phyloP scores from a whole-genome alignment of 2,113 vertebrate genomes.

The Oryzias melastigma region DNA sequence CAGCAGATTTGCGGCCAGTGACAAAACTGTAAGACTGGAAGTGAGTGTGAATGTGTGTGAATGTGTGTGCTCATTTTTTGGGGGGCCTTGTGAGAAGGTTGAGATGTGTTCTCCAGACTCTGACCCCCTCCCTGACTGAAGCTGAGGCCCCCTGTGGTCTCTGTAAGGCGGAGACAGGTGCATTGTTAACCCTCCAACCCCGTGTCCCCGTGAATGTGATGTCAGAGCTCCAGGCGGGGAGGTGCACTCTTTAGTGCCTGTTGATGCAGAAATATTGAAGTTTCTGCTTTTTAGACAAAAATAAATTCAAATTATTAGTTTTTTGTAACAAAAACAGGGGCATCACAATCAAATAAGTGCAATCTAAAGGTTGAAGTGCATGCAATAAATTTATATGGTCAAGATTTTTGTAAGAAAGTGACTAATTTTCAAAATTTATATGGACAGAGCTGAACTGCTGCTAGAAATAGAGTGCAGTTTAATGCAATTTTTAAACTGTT shows the following conservation, averaged over 20 bases:
- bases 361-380: too few relatives aligned
- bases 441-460: too few relatives aligned
- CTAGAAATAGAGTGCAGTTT: too few relatives aligned
- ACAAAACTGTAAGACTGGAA: constrained; percentile 28
- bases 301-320: too few relatives aligned
- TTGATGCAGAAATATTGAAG: constrained; percentile 9
- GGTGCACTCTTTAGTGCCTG: constrained; percentile 1
- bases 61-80: constrained; percentile 32
- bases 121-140: constrained; percentile 25
- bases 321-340: too few relatives aligned
- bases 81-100: constrained; percentile 2
- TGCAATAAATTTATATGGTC: too few relatives aligned
- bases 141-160: constrained; percentile 62
- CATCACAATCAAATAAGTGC: too few relatives aligned
- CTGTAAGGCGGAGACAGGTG: constrained; percentile 71
- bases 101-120: constrained; percentile 38
- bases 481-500: too few relatives aligned
- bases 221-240: constrained; percentile 1
- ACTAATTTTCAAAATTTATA: too few relatives aligned
- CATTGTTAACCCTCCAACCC: constrained; percentile 70
- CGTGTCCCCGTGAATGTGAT: constrained; percentile 40
- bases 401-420: too few relatives aligned
- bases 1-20: constrained; percentile 54
- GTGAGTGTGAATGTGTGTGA: constrained; percentile 7
- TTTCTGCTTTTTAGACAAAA: too few relatives aligned